Percentiles rank a stretch among this genome's conserved stretches.
These are phyloP conservation scores for Heterohyrax brucei DNA, from an alignment of 2,797 vertebrate genomes.

Conservation along the genomic window DNA sequence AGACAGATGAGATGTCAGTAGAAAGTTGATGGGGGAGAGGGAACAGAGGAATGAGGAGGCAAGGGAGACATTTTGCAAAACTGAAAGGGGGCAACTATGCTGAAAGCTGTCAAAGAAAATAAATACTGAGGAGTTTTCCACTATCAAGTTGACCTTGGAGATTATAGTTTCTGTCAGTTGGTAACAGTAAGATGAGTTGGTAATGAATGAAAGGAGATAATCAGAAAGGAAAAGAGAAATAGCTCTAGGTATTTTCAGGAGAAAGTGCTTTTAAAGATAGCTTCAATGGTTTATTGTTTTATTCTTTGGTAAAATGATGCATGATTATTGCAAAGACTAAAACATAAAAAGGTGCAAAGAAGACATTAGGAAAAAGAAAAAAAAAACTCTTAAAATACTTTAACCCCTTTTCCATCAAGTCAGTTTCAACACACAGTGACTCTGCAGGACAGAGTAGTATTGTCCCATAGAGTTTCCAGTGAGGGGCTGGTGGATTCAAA, in stretches of 20 bases:
- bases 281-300: conserved; percentile 21
- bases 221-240: not conserved
- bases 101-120: conserved; percentile 50
- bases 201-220: conserved; percentile 39
- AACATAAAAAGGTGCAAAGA: not conserved
- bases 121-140: conserved; percentile 9
- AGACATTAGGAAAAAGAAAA: conserved; percentile 31
- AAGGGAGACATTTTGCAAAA: conserved; percentile 32
- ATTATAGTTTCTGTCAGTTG: not conserved
- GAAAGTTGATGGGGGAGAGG: not conserved
- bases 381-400: too few relatives aligned
- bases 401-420: too few relatives aligned
- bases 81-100: not conserved
- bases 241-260: conserved; percentile 29
- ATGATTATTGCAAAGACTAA: conserved; percentile 35
- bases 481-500: too few relatives aligned
- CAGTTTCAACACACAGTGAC: too few relatives aligned
- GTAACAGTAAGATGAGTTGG: not conserved
- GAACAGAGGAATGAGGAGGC: not conserved
- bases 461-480: too few relatives aligned
- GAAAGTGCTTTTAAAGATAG: conserved; percentile 32
- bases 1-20: not conserved
- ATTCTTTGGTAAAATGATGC: not conserved
- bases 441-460: too few relatives aligned
- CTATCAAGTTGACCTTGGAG: not conserved